phyloP scores from a whole-genome alignment of 2,113 vertebrate genomes.

The Microtus richardsoni region DNA sequence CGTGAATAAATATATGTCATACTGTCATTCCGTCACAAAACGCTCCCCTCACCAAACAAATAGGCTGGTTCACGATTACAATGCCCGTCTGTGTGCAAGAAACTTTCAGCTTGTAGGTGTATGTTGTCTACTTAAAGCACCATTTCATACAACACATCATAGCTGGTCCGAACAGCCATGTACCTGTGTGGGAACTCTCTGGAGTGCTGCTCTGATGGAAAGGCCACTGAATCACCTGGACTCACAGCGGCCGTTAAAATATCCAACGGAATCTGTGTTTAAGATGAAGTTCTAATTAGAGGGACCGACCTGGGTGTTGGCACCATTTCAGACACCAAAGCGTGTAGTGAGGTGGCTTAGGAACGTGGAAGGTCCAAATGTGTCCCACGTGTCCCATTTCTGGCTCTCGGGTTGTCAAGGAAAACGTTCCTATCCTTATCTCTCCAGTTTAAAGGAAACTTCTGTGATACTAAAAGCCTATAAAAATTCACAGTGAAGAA shows the following conservation, averaged over 20 bases:
- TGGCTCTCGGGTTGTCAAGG: background rate
- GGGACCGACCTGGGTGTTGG: background rate
- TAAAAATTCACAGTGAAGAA: background rate
- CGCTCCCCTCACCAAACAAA: conserved; percentile 58
- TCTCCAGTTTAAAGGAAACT: background rate
- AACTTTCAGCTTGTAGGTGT: conserved; percentile 30
- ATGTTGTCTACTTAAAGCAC: conserved; percentile 2
- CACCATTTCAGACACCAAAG: background rate
- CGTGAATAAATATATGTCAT: conserved; percentile 76
- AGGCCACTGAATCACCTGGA: background rate
- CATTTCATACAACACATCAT: conserved; percentile 21
- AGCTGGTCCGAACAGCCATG: conserved; percentile 12
- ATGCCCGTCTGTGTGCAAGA: conserved; percentile 65
- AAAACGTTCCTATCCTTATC: background rate
- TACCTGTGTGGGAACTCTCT: background rate
- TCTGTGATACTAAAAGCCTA: background rate
- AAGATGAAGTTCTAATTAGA: background rate
- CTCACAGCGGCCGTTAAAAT: background rate
- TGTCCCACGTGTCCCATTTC: background rate
- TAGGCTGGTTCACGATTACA: conserved; percentile 52
- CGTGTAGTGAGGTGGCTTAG: background rate
- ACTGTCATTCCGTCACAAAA: conserved; percentile 69
- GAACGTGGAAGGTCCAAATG: background rate
- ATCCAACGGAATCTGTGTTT: background rate
- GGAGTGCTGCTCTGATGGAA: background rate